Conservation (phyloP, 1,140 invertebrate genomes). For the Procambarus virginalis region DNA sequence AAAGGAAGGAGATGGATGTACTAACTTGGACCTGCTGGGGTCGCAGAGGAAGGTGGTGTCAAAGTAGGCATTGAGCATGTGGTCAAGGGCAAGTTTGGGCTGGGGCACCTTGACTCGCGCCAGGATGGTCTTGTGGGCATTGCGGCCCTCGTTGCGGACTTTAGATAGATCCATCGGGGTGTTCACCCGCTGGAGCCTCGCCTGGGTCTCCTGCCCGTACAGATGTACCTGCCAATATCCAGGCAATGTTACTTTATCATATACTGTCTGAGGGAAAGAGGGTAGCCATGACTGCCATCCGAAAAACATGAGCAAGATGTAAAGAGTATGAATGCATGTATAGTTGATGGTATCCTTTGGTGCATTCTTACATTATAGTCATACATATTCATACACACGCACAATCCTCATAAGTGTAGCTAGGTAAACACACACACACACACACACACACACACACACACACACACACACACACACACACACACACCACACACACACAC, state of each 20-base stretch:
- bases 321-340: too few relatives aligned
- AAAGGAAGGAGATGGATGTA: not conserved
- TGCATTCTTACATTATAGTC: too few relatives aligned
- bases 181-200: constrained; percentile 32
- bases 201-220: constrained; percentile 50
- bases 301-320: too few relatives aligned
- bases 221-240: constrained; percentile 32
- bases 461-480: not conserved
- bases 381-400: too few relatives aligned
- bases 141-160: constrained; percentile 31
- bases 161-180: constrained; percentile 2
- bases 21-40: constrained; percentile 52
- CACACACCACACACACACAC: too few relatives aligned
- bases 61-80: constrained; percentile 61
- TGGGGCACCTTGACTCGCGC: not conserved
- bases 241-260: too few relatives aligned
- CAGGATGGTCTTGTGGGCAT: constrained; percentile 36
- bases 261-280: too few relatives aligned
- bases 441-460: not conserved
- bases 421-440: not conserved
- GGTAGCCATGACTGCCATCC: too few relatives aligned
- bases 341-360: too few relatives aligned
- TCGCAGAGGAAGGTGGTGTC: constrained; percentile 64
- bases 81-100: constrained; percentile 57
- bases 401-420: too few relatives aligned